Evolutionary conservation across 1,140 invertebrate species (phyloP), one percentile per base, ranked within the genome.

Genomic region (Drosophila willistoni): DNA sequence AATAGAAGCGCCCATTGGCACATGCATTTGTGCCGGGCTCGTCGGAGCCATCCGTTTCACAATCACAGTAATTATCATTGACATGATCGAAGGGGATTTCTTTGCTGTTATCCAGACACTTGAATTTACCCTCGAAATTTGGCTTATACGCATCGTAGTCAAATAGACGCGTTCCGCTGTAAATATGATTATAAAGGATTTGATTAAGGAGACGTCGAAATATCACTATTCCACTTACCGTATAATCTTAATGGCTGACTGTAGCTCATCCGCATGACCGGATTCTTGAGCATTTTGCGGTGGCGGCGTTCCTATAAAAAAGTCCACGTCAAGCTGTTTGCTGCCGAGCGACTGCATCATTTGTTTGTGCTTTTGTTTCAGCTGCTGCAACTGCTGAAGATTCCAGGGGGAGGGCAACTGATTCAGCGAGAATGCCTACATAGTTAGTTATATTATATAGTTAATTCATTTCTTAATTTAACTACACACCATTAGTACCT

Each of bases 21-120:
- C 98, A 99, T 17, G 98, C 98, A 89, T 95, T 95, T 6, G 98
- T 99, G 65, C 97, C 95, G 29, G 97, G 97, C 92, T 99, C 98
- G 92, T 99, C 98, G 70, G 95, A 96, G 19, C 97, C 97, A 93
- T 97, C 96, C 14, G 91, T 83, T 29, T 92, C 87, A 93, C 98
- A 99, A 92, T 99, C 98, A 93, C 98, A 99, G 90, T 97, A 99
- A 92, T 99, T 95, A 93, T 99, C 98, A 91, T 99, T 99, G 4
- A 99, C 93, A 91, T 95, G 94, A 7, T 94, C 92, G 93, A 91
- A 91, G 1, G 76, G 62, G 13, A 92, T 91, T 57, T 80, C 90
- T 60, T 76, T 78, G 62, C 76, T 82, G 4, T 82, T 87, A 68
- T 92, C 91, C 47, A 92, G 66, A 41, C 91, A 92, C 41, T 77